A percentile compares a stretch with the other conserved stretches of the same genome.
Evolutionary conservation across 1,140 invertebrate species (phyloP).

Genomic region (Whitmania pigra): DNA sequence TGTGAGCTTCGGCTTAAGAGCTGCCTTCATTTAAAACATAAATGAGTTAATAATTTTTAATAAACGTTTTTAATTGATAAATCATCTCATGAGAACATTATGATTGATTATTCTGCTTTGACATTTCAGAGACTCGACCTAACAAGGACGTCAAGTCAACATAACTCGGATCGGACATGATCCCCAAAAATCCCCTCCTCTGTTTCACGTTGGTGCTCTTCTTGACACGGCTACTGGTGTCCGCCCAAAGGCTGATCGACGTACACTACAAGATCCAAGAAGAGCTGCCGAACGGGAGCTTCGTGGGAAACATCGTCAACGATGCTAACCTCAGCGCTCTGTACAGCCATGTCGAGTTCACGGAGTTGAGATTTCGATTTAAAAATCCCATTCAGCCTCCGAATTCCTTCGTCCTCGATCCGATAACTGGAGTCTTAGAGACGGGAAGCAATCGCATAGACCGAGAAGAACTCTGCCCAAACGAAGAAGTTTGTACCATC

Average conservation of each 20-base stretch:
- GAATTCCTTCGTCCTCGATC: slow-evolving; percentile 11
- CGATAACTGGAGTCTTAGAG: slow-evolving; percentile 13
- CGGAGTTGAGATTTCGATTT: slow-evolving; percentile 12
- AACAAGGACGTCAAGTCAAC: no score
- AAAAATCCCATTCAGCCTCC: neutral
- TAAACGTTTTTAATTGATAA: no score
- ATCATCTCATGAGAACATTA: no score
- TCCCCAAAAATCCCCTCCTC: no score
- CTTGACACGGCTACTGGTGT: neutral
- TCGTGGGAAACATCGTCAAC: slow-evolving; percentile 16
- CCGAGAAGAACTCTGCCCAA: slow-evolving; percentile 14
- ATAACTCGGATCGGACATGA: no score
- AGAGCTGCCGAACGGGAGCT: slow-evolving; percentile 19
- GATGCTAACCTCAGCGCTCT: slow-evolving; percentile 11
- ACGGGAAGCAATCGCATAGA: slow-evolving; percentile 17
- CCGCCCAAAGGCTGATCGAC: slow-evolving; percentile 30
- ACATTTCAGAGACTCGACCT: no score
- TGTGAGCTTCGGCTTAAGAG: no score
- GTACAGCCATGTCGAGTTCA: neutral
- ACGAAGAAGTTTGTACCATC: slow-evolving; percentile 7
- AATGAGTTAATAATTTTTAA: no score
- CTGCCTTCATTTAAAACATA: no score
- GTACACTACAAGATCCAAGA: slow-evolving; percentile 40
- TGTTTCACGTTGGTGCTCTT: neutral
- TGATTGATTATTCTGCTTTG: no score